Percentiles rank a stretch among this genome's conserved stretches.
These are phyloP conservation scores for Emydoidea blandingii DNA, from an alignment of 2,797 vertebrate species.

Conservation along the genomic window DNA sequence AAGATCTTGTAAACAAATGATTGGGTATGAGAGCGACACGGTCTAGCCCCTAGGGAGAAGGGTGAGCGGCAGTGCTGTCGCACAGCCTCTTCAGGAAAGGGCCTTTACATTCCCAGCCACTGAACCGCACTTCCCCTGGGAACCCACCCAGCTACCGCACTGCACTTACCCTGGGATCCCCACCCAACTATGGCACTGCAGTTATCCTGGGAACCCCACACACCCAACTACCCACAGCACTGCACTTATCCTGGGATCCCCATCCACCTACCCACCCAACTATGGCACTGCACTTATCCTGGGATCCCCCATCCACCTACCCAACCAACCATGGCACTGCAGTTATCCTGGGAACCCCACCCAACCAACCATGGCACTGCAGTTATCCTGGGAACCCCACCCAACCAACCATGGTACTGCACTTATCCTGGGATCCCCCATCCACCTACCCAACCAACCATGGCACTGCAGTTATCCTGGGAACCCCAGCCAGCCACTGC, in stretches of 20 bases:
- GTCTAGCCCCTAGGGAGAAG: neutral
- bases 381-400: neutral
- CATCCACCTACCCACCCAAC: neutral
- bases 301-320: neutral
- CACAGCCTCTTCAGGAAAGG: neutral
- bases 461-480: no score
- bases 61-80: neutral
- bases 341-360: no score
- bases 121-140: neutral
- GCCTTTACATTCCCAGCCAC: neutral
- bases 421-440: no score
- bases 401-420: neutral
- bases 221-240: neutral
- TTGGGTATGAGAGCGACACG: neutral
- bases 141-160: neutral
- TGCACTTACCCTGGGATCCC: neutral
- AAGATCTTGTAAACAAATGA: neutral
- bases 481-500: neutral
- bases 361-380: neutral
- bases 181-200: neutral
- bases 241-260: neutral
- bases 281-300: no score
- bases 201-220: neutral
- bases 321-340: neutral
- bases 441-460: neutral